Percentiles rank a stretch among this genome's conserved stretches.
These are phyloP conservation scores for Noturus placidus DNA, from an alignment of 2,113 vertebrate genomes.

Conservation along the genomic window DNA sequence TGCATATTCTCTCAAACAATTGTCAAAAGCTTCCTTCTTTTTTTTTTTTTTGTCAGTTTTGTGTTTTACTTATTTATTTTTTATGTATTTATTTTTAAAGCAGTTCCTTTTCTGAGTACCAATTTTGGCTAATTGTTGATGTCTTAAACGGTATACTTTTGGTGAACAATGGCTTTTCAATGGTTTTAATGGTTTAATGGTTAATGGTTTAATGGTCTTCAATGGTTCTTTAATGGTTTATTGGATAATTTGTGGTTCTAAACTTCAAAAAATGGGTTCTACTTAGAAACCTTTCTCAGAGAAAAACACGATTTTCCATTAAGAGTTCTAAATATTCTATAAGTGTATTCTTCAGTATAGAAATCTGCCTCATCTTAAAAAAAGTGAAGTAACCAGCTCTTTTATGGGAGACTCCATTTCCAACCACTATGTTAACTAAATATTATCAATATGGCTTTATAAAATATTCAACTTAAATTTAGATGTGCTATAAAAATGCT, in stretches of 20 bases:
- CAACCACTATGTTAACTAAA: not conserved
- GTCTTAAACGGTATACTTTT: not conserved
- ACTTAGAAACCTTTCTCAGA: not conserved
- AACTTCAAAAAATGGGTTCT: not conserved
- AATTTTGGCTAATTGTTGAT: not conserved
- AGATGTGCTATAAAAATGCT: not conserved
- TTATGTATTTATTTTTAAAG: not conserved
- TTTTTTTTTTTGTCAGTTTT: too few species aligned
- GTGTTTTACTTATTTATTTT: too few species aligned
- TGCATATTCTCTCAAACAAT: not conserved
- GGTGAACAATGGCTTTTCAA: not conserved
- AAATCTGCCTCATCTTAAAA: not conserved
- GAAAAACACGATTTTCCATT: not conserved
- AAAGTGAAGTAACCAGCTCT: not conserved
- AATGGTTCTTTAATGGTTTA: not conserved
- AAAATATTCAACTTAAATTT: not conserved
- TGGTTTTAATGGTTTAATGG: not conserved
- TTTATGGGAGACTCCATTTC: not conserved
- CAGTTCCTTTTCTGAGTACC: not conserved
- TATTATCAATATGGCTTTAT: not conserved
- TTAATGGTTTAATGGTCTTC: too few species aligned
- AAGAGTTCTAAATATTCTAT: not conserved
- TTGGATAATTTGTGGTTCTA: not conserved
- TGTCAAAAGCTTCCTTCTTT: not conserved
- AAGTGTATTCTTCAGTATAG: not conserved